Base-by-base conservation (phyloP, 2,797 vertebrate species). In the Falco columbarius region DNA sequence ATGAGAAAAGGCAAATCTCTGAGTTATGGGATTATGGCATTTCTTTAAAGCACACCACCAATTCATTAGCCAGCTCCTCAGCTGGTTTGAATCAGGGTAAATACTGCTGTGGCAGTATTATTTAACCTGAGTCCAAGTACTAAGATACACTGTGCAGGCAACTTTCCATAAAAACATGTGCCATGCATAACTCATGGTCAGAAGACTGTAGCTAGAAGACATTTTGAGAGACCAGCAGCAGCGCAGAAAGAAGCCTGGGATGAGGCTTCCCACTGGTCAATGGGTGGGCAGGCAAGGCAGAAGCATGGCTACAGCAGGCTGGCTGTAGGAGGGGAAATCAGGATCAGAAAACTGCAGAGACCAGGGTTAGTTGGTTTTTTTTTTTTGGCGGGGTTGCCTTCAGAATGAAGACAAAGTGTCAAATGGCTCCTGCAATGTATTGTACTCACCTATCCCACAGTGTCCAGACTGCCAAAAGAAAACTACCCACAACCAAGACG, bases 291-390 rank as follows among this genome's bases (percentile, higher is more conserved):
- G 16, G 36, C 27, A 81, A 71, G 27, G 58, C 23, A 84, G 49
- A n/a, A 58, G 54, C 58, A 29, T 9, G 27, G 32, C 29, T 72
- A 51, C 5, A 21, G 29, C 13, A 89, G 54, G 26, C 22, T 86
- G 1, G 1, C 30, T 65, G 26, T 29, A 72, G 22, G 8, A 68
- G 46, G 12, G 9, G 26, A 90, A 92, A 81, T 47, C 23, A 42
- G 24, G 36, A 65, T 13, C 3, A 4, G 38, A 62, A 75, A 81
- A 68, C 24, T 81, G 30, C 44, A 61, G 49, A 75, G 10, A 81
- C 2, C 3, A 30, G 12, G 36, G 36, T 38, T 0, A 12, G 38
- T 12, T 40, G 1, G 2, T 20, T 12, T 58, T 68, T 21, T 13
- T 62, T 68, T 67, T 6, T 0, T 40, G 38, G 3, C 1, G 18